Evolutionary conservation across 2,888 invertebrate genomes (phyloP).

Genomic region (Biston betularia): DNA sequence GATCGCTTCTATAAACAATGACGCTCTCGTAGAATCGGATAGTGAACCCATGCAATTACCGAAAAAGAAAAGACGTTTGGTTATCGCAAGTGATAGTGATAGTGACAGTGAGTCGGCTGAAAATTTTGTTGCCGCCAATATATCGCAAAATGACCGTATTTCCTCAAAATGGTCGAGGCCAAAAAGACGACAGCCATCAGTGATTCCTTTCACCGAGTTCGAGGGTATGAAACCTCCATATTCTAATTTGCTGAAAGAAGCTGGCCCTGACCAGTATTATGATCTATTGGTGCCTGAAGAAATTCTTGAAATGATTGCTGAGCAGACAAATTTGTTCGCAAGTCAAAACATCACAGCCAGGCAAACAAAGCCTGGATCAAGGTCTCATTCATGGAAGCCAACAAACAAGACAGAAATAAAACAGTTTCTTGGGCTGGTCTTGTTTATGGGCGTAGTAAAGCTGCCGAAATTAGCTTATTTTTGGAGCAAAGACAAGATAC

Average conservation of each 20-base stretch:
- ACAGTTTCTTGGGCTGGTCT: conserved; percentile 49
- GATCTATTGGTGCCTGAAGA: conserved; percentile 46
- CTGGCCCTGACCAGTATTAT: conserved; percentile 47
- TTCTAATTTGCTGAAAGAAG: conserved; percentile 33
- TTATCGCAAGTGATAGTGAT: conserved; percentile 2
- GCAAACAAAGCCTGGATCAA: conserved; percentile 31
- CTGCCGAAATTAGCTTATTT: conserved; percentile 49
- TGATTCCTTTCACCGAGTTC: conserved; percentile 13
- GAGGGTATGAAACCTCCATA: conserved; percentile 38
- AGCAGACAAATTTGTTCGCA: conserved; percentile 50
- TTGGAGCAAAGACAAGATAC: conserved; percentile 50
- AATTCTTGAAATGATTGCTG: conserved; percentile 34
- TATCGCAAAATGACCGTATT: conserved; percentile 12
- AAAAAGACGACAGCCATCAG: neutral
- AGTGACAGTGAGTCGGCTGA: conserved; percentile 12
- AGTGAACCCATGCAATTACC: conserved; percentile 2
- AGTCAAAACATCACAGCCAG: conserved; percentile 2
- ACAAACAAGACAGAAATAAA: conserved; percentile 49
- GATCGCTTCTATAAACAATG: conserved; percentile 1
- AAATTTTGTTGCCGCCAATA: conserved; percentile 5
- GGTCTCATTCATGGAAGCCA: conserved; percentile 51
- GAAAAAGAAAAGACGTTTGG: conserved; percentile 5
- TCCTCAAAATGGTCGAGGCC: conserved; percentile 11
- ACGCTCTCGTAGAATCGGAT: neutral
- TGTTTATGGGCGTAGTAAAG: conserved; percentile 52